A percentile compares a stretch with the other conserved stretches of the same genome.
Evolutionary conservation across 2,113 vertebrate genomes (phyloP).

Genomic region (Pogona vitticeps): DNA sequence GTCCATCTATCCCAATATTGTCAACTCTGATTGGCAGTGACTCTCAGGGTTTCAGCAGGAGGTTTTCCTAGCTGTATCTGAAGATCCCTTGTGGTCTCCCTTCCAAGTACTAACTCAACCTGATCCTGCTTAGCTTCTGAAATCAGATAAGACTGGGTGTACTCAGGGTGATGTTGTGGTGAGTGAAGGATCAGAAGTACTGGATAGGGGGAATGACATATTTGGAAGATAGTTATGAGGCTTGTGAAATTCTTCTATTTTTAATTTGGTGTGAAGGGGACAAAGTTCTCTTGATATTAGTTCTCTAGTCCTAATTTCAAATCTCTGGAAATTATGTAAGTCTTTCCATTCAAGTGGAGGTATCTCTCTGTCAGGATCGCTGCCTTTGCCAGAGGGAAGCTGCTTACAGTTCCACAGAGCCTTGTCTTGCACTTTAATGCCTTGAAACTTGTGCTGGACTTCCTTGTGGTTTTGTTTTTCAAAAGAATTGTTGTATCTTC

Average conservation of each 20-base stretch:
- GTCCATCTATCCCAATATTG: too few species aligned
- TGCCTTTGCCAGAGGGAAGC: conserved; percentile 65
- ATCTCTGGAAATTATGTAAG: conserved; percentile 21
- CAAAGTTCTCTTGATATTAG: conserved; percentile 16
- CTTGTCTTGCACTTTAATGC: conserved; percentile 64
- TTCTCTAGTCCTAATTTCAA: conserved; percentile 19
- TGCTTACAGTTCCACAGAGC: conserved; percentile 62
- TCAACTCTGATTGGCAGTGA: too few species aligned
- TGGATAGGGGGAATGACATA: neutral
- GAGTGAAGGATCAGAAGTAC: conserved; percentile 44
- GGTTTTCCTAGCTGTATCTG: too few species aligned
- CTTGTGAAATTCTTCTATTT: neutral
- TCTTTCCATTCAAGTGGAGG: conserved; percentile 44
- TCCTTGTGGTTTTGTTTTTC: conserved; percentile 50
- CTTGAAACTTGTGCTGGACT: conserved; percentile 56
- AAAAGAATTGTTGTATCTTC: conserved; percentile 47
- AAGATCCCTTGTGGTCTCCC: too few species aligned
- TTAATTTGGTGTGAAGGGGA: neutral
- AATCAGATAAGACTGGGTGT: too few species aligned
- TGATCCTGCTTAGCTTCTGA: too few species aligned
- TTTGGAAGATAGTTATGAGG: conserved; percentile 27
- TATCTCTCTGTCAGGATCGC: conserved; percentile 54
- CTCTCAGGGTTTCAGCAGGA: too few species aligned
- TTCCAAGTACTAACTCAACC: too few species aligned
- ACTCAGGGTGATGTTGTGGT: too few species aligned